These are phyloP conservation scores for Australoheros facetus DNA, from an alignment of 2,797 vertebrate species.

Conservation along the genomic window DNA sequence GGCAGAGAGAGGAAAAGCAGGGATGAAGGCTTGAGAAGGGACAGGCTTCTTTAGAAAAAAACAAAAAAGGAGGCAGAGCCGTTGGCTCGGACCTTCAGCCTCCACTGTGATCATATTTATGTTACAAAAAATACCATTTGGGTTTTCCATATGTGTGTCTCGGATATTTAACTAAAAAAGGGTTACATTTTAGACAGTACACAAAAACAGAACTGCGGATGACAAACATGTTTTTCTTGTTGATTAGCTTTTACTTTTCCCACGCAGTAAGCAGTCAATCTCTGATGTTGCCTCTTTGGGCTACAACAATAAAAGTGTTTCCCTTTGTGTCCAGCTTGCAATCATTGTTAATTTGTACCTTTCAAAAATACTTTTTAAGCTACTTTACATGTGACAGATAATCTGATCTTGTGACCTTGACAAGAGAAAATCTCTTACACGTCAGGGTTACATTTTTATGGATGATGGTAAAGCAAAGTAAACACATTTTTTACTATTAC, in stretches of 20 bases:
- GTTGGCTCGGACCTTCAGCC: conserved; percentile 45
- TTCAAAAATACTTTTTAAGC: not conserved
- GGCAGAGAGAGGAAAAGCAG: conserved; percentile 58
- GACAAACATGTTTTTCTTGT: not conserved
- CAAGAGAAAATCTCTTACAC: too few species aligned
- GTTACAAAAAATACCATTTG: conserved; percentile 41
- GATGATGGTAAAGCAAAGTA: not conserved
- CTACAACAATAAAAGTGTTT: not conserved
- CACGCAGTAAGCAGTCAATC: not conserved
- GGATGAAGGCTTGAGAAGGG: conserved; percentile 55
- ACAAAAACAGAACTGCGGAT: not conserved
- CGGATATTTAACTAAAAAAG: not conserved
- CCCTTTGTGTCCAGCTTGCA: not conserved
- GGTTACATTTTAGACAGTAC: not conserved
- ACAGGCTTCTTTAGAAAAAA: conserved; percentile 53
- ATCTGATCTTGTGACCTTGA: not conserved
- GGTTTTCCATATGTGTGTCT: conserved; percentile 8
- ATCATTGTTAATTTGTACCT: not conserved
- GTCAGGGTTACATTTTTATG: not conserved
- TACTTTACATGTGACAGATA: not conserved
- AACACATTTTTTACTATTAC: conserved; percentile 1
- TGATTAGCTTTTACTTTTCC: not conserved
- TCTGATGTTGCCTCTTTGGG: not conserved
- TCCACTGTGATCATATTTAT: conserved; percentile 46
- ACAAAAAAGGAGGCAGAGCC: conserved; percentile 20